phyloP scores from a whole-genome alignment of 2,888 invertebrate species.

The Aphidius colemani region DNA sequence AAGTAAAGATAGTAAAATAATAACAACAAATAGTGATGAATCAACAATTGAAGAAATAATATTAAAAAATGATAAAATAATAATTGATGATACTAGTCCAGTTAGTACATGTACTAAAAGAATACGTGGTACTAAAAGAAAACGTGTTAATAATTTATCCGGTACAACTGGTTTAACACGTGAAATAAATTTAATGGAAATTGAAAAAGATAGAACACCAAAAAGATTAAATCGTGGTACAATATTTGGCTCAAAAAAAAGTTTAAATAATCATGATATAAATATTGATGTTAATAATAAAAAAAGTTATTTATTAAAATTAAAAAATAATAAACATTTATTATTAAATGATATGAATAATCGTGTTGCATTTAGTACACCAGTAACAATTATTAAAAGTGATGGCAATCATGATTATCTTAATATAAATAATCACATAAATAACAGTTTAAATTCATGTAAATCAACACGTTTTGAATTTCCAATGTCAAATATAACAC shows the following conservation, averaged over 20 bases:
- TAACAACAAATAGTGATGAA: constrained; percentile 46
- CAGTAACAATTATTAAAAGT: constrained; percentile 65
- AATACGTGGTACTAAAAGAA: constrained; percentile 51
- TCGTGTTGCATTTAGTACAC: constrained; percentile 80
- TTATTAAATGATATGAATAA: constrained; percentile 46
- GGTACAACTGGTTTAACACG: constrained; percentile 69
- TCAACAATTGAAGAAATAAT: constrained; percentile 47
- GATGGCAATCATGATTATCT: constrained; percentile 35
- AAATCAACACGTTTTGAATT: constrained; percentile 71
- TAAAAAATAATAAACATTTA: constrained; percentile 32
- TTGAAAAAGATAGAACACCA: constrained; percentile 70
- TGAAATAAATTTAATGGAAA: constrained; percentile 70
- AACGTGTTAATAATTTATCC: constrained; percentile 35
- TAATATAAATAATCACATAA: constrained; percentile 34
- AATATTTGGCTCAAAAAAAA: constrained; percentile 57
- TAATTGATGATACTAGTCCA: constrained; percentile 50
- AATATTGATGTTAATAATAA: constrained; percentile 21
- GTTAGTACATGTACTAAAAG: constrained; percentile 45
- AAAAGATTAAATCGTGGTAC: constrained; percentile 64
- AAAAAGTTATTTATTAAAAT: neutral
- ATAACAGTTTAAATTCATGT: constrained; percentile 37
- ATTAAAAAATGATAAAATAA: constrained; percentile 39
- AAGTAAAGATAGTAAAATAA: constrained; percentile 19
- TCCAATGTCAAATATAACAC: constrained; percentile 49
- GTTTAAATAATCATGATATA: constrained; percentile 43